Evolutionary conservation across 1,140 invertebrate species (phyloP), one percentile per base, ranked within the genome.

Genomic region (Drosophila mojavensis): DNA sequence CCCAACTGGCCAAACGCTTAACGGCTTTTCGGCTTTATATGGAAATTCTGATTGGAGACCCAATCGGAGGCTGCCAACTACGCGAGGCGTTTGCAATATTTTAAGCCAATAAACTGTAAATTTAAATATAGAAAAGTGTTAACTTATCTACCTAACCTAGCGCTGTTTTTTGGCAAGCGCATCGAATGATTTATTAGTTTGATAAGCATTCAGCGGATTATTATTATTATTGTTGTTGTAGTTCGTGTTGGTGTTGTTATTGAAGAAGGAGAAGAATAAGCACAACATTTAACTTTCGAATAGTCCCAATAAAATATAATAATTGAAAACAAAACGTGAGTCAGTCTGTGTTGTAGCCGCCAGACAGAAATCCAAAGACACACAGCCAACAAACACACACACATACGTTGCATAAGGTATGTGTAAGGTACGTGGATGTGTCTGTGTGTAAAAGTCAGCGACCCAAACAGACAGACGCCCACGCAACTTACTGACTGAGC

Each of bases 51-150:
- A 63, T 64, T 50, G 17, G 47, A 4, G 3, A 61, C 48, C 80
- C 75, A 67, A 58, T 50, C 63, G 33, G 50, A 47, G 61, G 2
- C 2, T 39, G 55, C 39, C 60, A 48, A 41, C 36, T 55, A 41
- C 6, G 33, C 33, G 6, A 7, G 33, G 47, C 64, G 56, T 74
- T 64, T 70, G 45, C 51, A 72, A 68, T 76, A 77, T 65, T 82
- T 85, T 82, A 73, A 82, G 83, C 79, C 76, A 88, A 76, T 88
- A 82, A 79, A 73, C 68, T 68, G 81, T 58, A 72, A 51, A 75
- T 81, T 26, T 47, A 78, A 33, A 41, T 11, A 13, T 50, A 76
- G 54, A 60, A 20, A 70, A 71, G 82, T 86, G 82, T 79, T 88
- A 85, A 88, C 82, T 43, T 43, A 1, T 43, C n/a, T n/a, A 5